phyloP scores from a whole-genome alignment of 2,797 vertebrate genomes.

The Gymnothorax javanicus region DNA sequence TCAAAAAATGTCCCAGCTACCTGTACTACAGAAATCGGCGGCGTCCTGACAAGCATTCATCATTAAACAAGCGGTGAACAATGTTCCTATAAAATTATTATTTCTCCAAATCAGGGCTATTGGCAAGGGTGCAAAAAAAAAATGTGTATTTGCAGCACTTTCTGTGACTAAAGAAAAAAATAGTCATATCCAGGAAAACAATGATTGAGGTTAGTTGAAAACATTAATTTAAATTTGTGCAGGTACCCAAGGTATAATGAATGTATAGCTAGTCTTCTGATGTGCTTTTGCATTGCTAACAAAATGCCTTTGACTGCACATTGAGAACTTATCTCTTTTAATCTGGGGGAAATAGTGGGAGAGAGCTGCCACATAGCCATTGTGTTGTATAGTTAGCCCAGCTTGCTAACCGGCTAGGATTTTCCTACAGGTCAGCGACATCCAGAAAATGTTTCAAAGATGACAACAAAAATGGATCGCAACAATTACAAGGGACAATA shows the following conservation, averaged over 20 bases:
- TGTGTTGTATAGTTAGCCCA: neutral
- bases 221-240: neutral
- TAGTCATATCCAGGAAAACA: neutral
- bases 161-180: neutral
- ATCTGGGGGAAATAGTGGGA: neutral
- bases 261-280: neutral
- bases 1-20: no score
- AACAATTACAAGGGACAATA: neutral
- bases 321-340: neutral
- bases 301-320: neutral
- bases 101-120: neutral
- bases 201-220: neutral
- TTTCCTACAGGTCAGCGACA: constrained; percentile 30
- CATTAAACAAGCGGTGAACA: neutral
- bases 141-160: neutral
- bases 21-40: neutral
- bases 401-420: neutral
- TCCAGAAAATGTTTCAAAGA: constrained; percentile 20
- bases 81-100: neutral
- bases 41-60: neutral
- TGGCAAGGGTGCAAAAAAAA: neutral
- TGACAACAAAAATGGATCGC: constrained; percentile 34
- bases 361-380: constrained; percentile 20
- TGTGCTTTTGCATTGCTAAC: neutral
- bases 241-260: neutral